These are phyloP conservation scores for Epinephelus awoara DNA, from an alignment of 2,797 vertebrate species.

Conservation along the genomic window DNA sequence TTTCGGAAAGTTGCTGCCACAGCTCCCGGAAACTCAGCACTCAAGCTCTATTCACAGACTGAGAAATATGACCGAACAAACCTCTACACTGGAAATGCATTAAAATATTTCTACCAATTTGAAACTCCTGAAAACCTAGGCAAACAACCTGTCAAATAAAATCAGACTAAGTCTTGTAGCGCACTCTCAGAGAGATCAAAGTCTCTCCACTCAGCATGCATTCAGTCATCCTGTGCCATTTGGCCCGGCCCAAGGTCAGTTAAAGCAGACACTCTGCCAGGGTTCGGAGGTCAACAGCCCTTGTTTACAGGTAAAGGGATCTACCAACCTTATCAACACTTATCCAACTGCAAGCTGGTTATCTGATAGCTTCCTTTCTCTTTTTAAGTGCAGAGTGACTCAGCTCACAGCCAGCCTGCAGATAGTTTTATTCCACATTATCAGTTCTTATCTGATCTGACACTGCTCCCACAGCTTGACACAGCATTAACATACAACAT, in stretches of 20 bases:
- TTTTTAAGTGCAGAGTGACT: conserved; percentile 25
- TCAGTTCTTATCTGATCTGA: conserved; percentile 73
- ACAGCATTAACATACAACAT: conserved; percentile 42
- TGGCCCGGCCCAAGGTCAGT: conserved; percentile 64
- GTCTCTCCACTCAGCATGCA: conserved; percentile 26
- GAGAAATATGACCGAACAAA: not conserved
- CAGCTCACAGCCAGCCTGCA: conserved; percentile 29
- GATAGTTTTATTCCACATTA: conserved; percentile 60
- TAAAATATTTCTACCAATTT: not conserved
- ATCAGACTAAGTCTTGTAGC: conserved; percentile 9
- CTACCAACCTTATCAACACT: conserved; percentile 55
- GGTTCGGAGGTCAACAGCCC: conserved; percentile 73
- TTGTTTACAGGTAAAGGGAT: conserved; percentile 63
- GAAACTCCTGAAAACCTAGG: not conserved
- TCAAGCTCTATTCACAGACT: not conserved
- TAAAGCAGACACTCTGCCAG: conserved; percentile 46
- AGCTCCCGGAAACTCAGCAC: not conserved
- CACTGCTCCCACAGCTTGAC: conserved; percentile 67
- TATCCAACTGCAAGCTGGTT: conserved; percentile 49
- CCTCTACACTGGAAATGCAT: not conserved
- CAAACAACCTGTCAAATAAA: conserved; percentile 11
- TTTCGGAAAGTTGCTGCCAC: no score
- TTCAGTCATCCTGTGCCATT: conserved; percentile 45
- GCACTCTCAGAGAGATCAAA: conserved; percentile 34
- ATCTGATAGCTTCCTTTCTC: conserved; percentile 45